phyloP scores from a whole-genome alignment of 2,113 vertebrate species.

The Turdus rufiventris region DNA sequence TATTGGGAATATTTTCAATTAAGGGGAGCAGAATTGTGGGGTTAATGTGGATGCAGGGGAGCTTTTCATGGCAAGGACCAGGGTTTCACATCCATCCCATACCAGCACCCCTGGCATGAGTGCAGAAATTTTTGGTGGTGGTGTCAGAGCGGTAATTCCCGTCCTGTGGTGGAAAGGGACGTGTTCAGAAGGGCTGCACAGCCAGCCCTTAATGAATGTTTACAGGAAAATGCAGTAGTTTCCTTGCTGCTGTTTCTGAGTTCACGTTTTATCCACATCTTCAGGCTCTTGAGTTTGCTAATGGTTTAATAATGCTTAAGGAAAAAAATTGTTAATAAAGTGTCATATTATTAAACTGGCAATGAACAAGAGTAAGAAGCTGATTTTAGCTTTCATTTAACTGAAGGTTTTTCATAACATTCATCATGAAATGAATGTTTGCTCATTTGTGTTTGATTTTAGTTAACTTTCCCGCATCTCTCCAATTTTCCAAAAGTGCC shows the following conservation, averaged over 20 bases:
- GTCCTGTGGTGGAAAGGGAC: not conserved
- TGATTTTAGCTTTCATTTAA: constrained; percentile 13
- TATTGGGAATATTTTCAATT: not conserved
- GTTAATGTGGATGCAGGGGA: not conserved
- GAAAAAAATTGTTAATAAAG: not conserved
- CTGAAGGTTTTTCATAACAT: constrained; percentile 1
- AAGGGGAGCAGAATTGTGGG: not conserved
- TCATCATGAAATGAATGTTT: not conserved
- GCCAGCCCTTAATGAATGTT: not conserved
- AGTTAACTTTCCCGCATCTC: constrained; percentile 12
- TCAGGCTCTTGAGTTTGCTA: constrained; percentile 10
- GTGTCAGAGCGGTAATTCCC: not conserved
- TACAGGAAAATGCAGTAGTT: not conserved
- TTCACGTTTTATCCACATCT: not conserved
- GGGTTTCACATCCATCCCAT: not conserved
- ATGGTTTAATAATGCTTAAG: constrained; percentile 18
- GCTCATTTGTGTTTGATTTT: constrained; percentile 52
- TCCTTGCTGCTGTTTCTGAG: not conserved
- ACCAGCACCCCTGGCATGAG: not conserved
- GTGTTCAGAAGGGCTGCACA: not conserved
- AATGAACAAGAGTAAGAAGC: not conserved
- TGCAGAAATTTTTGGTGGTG: not conserved
- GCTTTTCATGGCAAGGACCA: not conserved
- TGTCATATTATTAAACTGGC: not conserved
- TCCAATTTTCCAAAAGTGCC: not conserved